These are phyloP conservation scores for Drosophila tropicalis DNA, from an alignment of 1,140 invertebrate genomes.

Conservation along the genomic window DNA sequence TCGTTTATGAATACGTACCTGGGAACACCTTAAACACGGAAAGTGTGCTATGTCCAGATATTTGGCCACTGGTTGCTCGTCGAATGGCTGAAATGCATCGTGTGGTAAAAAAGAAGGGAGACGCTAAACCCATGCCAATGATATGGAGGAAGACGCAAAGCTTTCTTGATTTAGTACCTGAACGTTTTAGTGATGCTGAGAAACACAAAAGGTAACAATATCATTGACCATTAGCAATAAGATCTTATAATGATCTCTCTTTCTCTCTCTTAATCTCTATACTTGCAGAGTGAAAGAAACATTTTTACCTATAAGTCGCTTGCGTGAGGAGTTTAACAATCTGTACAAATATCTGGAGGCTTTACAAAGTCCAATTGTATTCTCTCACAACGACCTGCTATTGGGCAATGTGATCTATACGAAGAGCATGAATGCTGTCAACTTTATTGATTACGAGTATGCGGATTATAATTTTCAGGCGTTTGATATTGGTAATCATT, in stretches of 20 bases:
- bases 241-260: not conserved
- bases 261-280: conserved; percentile 7
- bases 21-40: conserved; percentile 91
- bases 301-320: conserved; percentile 87
- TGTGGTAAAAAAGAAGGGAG: conserved; percentile 75
- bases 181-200: conserved; percentile 85
- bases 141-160: conserved; percentile 90
- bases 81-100: conserved; percentile 93
- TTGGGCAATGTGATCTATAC: conserved; percentile 96
- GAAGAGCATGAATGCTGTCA: conserved; percentile 88
- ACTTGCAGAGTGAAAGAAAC: conserved; percentile 87
- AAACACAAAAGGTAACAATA: conserved; percentile 87
- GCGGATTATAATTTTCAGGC: conserved; percentile 96
- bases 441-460: conserved; percentile 99
- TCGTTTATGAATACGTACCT: conserved; percentile 95
- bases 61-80: conserved; percentile 90
- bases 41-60: conserved; percentile 87
- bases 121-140: conserved; percentile 84
- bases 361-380: conserved; percentile 92
- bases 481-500: conserved; percentile 99
- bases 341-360: conserved; percentile 88
- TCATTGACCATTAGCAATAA: not conserved
- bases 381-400: conserved; percentile 98
- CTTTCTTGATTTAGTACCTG: conserved; percentile 90
- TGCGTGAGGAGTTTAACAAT: conserved; percentile 88